Base-by-base conservation (phyloP, 2,797 vertebrate genomes). In the Leucoraja ocellata region DNA sequence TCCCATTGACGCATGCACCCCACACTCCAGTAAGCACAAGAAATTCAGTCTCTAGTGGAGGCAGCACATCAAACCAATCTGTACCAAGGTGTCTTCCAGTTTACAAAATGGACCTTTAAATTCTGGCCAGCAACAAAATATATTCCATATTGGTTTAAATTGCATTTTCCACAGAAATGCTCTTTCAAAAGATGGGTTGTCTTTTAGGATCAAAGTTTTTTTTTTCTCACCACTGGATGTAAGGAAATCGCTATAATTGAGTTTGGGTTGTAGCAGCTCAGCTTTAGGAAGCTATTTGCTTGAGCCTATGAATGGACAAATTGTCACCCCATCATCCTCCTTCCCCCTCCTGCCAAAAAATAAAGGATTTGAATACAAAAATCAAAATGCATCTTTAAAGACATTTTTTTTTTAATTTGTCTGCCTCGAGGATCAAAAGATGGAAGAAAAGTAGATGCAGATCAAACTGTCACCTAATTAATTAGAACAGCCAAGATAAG, bases 21-120 rank as follows among this genome's bases (percentile, higher is more conserved):
- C 90, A 76, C 90, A 92, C 71, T 10, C 39, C 90, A 92, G 32
- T 92, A 39, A 92, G 46, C 18, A 46, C 90, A 92, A 71, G 90
- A 73, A 92, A 92, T 58, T 74, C 39, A 54, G 68, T 1, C 46
- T 28, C 21, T 54, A 39, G 54, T 23, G 23, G 61, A 68, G 84
- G 63, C n/a, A 88, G 61, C n/a, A 65, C n/a, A 36, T 88, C 68
- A 88, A 88, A n/a, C 84, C 58, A 14, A 68, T 13, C 63, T 32
- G n/a, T 6, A 21, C 14, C 5, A 16, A 88, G 28, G n/a, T 32
- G 0, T 7, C n/a, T 88, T 88, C 21, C 84, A 88, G 61, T n/a
- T 65, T 23, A 65, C 84, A 88, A 68, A 68, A 88, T 65, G 61
- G 61, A 88, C 18, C 65, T 21, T 88, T 1, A 6, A 68, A 65